These are phyloP conservation scores for Syndactyla subalaris DNA, from an alignment of 2,797 vertebrate genomes.

Conservation along the genomic window DNA sequence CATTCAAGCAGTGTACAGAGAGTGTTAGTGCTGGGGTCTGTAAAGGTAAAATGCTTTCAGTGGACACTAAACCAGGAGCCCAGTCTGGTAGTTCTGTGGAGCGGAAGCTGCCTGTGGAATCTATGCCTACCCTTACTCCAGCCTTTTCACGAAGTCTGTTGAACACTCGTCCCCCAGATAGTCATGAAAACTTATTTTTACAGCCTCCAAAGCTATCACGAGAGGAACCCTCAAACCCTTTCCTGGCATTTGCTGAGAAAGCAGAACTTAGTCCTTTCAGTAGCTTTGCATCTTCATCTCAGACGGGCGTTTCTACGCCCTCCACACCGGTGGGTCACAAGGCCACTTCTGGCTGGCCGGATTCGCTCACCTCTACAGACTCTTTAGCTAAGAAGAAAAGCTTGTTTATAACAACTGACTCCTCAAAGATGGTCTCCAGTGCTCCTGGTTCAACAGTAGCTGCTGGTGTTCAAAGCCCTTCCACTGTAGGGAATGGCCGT, in stretches of 20 bases:
- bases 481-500: conserved; percentile 79
- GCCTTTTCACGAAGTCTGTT: conserved; percentile 86
- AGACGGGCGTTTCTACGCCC: conserved; percentile 64
- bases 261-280: conserved; percentile 87
- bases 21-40: conserved; percentile 72
- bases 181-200: conserved; percentile 96
- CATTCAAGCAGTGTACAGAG: conserved; percentile 87
- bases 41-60: conserved; percentile 76
- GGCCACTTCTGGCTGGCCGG: conserved; percentile 75
- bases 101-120: conserved; percentile 80
- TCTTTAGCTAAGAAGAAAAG: conserved; percentile 85
- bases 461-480: conserved; percentile 78
- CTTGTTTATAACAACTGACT: conserved; percentile 92
- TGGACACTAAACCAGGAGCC: conserved; percentile 84
- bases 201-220: conserved; percentile 88
- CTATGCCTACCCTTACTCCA: conserved; percentile 85
- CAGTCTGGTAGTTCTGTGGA: conserved; percentile 84
- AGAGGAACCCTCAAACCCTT: conserved; percentile 92
- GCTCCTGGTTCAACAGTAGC: conserved; percentile 80
- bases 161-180: conserved; percentile 82
- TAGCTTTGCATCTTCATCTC: conserved; percentile 80
- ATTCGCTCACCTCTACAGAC: conserved; percentile 78
- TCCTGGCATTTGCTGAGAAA: conserved; percentile 91
- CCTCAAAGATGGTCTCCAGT: conserved; percentile 87
- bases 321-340: conserved; percentile 72